These are phyloP conservation scores for Nansenia antarctica DNA, from an alignment of 2,113 vertebrate species.

Conservation along the genomic window DNA sequence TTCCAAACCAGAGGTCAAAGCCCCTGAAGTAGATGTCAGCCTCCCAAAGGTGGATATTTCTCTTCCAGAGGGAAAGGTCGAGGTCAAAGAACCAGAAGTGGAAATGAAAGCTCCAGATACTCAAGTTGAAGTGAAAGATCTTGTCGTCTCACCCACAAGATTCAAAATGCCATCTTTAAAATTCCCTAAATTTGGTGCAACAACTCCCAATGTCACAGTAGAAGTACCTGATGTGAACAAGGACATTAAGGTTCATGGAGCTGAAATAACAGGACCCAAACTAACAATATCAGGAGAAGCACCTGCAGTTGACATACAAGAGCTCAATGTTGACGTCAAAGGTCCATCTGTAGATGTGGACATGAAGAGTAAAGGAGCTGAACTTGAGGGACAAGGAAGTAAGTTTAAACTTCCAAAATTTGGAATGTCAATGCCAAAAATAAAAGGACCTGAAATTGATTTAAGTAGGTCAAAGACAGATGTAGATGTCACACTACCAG, in stretches of 20 bases:
- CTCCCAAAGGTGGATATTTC: conserved; percentile 22
- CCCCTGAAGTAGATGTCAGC: conserved; percentile 17
- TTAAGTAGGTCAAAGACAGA: neutral
- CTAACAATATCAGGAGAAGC: neutral
- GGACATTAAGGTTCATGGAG: neutral
- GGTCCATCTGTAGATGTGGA: neutral
- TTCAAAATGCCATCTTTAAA: conserved; percentile 44
- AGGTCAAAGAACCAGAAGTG: conserved; percentile 4
- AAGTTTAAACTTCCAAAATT: conserved; percentile 28
- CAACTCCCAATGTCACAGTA: conserved; percentile 7
- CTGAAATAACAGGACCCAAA: neutral
- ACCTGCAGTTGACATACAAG: neutral
- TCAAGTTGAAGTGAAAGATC: conserved; percentile 9
- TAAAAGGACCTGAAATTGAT: conserved; percentile 12
- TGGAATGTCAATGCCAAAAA: conserved; percentile 34
- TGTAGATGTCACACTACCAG: conserved; percentile 17
- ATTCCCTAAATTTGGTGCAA: conserved; percentile 31
- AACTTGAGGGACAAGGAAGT: conserved; percentile 14
- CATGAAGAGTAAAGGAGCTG: neutral
- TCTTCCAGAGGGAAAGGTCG: conserved; percentile 10
- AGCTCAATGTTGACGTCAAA: neutral
- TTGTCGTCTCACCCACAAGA: conserved; percentile 36
- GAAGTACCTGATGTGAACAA: conserved; percentile 3
- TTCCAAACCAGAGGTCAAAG: conserved; percentile 26
- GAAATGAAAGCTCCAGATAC: conserved; percentile 16